A percentile compares a stretch with the other conserved stretches of the same genome.
phyloP scores from a whole-genome alignment of 2,888 invertebrate species.

The Xestia rhomboidea region DNA sequence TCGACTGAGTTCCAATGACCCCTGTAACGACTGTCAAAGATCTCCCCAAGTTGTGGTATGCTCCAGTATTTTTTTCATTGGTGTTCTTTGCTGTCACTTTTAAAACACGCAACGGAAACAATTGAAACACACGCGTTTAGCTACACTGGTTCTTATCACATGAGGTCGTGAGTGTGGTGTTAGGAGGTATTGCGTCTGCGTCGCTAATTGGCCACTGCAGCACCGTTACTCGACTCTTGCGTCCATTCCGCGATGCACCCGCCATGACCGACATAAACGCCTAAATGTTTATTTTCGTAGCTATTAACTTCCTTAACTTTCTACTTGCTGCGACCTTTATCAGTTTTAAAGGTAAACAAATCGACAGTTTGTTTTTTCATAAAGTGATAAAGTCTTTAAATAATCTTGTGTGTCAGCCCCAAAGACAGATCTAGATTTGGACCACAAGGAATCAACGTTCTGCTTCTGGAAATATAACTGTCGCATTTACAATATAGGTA shows the following conservation, averaged over 20 bases:
- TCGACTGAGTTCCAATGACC: background rate
- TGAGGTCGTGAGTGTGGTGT: background rate
- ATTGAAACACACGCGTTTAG: background rate
- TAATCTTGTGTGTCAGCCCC: background rate
- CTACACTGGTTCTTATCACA: background rate
- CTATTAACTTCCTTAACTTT: slow-evolving; percentile 72
- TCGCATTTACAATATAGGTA: background rate
- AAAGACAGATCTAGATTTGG: slow-evolving; percentile 20
- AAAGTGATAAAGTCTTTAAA: slow-evolving; percentile 13
- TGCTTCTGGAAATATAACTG: background rate
- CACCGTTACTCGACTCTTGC: slow-evolving; percentile 71
- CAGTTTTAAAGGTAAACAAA: slow-evolving; percentile 48
- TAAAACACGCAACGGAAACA: background rate
- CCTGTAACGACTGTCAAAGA: background rate
- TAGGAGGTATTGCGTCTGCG: slow-evolving; percentile 32
- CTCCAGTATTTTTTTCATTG: background rate
- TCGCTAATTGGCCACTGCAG: slow-evolving; percentile 71
- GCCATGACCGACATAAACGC: slow-evolving; percentile 71
- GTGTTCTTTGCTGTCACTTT: background rate
- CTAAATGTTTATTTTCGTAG: slow-evolving; percentile 73
- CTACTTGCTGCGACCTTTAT: slow-evolving; percentile 57
- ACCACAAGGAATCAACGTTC: background rate
- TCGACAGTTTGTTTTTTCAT: slow-evolving; percentile 4
- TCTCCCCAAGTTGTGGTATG: background rate
- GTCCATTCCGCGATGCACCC: slow-evolving; percentile 52